These are phyloP conservation scores for Andrena trimmerana DNA, from an alignment of 2,888 invertebrate species.

Conservation along the genomic window DNA sequence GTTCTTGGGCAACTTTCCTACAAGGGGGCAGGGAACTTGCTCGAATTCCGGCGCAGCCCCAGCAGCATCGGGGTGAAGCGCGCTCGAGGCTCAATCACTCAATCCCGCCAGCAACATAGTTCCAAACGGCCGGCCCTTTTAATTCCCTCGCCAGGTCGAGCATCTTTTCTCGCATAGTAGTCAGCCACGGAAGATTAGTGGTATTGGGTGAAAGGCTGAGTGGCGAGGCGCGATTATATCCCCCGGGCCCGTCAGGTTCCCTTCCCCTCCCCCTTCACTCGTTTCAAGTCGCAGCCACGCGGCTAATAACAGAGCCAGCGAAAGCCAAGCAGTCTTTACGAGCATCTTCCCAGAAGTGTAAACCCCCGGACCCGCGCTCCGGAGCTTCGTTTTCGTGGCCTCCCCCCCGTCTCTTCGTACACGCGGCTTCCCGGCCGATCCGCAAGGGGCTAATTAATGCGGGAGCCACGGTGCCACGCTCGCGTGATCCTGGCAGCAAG, in stretches of 20 bases:
- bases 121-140: slow-evolving; percentile 39
- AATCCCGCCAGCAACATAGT: slow-evolving; percentile 41
- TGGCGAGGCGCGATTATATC: slow-evolving; percentile 80
- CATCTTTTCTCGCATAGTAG: slow-evolving; percentile 60
- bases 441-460: slow-evolving; percentile 79
- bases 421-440: slow-evolving; percentile 14
- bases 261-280: slow-evolving; percentile 68
- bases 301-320: slow-evolving; percentile 84
- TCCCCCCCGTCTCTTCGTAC: neutral
- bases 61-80: neutral
- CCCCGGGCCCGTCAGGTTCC: slow-evolving; percentile 72
- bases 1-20: neutral
- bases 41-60: slow-evolving; percentile 6
- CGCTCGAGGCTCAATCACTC: slow-evolving; percentile 34
- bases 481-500: slow-evolving; percentile 41
- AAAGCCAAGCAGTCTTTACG: slow-evolving; percentile 83
- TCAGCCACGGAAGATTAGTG: slow-evolving; percentile 73
- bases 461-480: slow-evolving; percentile 45
- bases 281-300: slow-evolving; percentile 76
- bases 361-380: slow-evolving; percentile 72
- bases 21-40: slow-evolving; percentile 23
- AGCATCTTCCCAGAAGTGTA: slow-evolving; percentile 85
- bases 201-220: slow-evolving; percentile 76
- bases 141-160: slow-evolving; percentile 49
- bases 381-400: slow-evolving; percentile 20